Base-by-base conservation (phyloP, 2,113 vertebrate genomes). In the Oriolus oriolus region DNA sequence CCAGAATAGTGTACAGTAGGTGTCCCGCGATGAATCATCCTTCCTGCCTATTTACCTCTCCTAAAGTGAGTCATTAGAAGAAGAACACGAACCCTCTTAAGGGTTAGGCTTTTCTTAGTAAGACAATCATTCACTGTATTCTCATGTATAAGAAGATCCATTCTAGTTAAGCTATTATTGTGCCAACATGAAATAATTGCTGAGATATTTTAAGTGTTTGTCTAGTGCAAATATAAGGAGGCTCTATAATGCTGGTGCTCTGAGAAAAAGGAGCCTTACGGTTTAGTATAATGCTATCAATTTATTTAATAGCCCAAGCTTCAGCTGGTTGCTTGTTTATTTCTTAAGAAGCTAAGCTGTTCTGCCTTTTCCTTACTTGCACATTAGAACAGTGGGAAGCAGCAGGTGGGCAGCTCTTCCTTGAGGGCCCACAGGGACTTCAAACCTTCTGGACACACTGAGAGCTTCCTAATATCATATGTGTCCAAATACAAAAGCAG, bases 41-140 rank as follows among this genome's bases (percentile, higher is more conserved):
- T 96, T 96, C 95, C 96, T 96, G 93, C 92, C 59, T 94, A 93
- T 97, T 84, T 96, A 93, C 93, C 94, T 96, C 96, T 95, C 90
- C 68, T 84, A 23, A 94, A 97, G 91, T 97, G 96, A 97, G 93
- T 97, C 97, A 97, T 93, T 96, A 93, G 88, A 64, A 96, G 84
- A 96, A 92, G 79, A 97, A 96, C 92, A 90, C 10, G 28, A 96
- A 66, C 45, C 77, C 65, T 96, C 60, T 94, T 83, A 89, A 92
- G 94, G 84, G 77, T 87, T 96, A 79, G 63, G 80, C 93, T 97
- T 97, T 97, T 95, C 91, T 96, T 96, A 96, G 96, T 44, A 96
- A 95, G 90, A 84, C 86, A 93, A 93, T 95, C 41, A 90, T 79
- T 93, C 5, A 11, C 89, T 85, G 57, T 73, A 57, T 86, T 94